Base-by-base conservation (phyloP, 2,113 vertebrate species). In the Myiopsitta monachus region DNA sequence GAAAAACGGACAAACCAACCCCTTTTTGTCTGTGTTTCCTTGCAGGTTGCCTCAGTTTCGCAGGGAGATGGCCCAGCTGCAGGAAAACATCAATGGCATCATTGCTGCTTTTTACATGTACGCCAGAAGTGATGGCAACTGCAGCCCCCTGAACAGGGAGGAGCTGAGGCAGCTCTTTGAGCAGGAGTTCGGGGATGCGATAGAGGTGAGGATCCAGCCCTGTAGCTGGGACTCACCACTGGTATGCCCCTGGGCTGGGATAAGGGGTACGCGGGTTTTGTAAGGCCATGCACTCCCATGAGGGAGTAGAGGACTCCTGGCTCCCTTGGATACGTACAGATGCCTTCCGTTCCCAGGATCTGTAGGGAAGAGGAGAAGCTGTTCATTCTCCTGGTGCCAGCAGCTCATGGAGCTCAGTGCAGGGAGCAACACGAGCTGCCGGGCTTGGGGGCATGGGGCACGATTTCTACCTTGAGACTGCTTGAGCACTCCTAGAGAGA, bases 161-260 rank as follows among this genome's bases (percentile, higher is more conserved):
- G 95, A 97, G 74, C 91, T 98, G 82, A 97, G 93, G 82, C 90
- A 87, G 46, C 94, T 98, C 30, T 57, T 97, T 5, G 88, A 96
- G 83, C 74, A 90, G 7, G 97, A 98, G 70, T 93, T 98, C 5
- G 90, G 41, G 0, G 94, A 97, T 0, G 95, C 80, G 14, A 96
- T 98, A 4, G 92, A 96, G 98, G 97, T 98, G 96, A 66, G 96
- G 61, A 41, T 7, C 21, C 1, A 1, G 57, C 14, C 24, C 14
- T 11, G 0, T 33, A 10, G 33, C 33, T 22, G 21, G 26, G 0
- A 1, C 30, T 33, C 10, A 18, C 41, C 7, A 0, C 0, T 4
- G 13, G 3, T 18, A 6, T 16, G 14, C 27, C 22, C 57, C 33
- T 59, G 57, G 33, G 59, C 8, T 55, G 54, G 61, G 38, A 51